Evolutionary conservation across 2,797 vertebrate species (phyloP), one percentile per base, ranked within the genome.

Genomic region (Rhodeus uyekii): DNA sequence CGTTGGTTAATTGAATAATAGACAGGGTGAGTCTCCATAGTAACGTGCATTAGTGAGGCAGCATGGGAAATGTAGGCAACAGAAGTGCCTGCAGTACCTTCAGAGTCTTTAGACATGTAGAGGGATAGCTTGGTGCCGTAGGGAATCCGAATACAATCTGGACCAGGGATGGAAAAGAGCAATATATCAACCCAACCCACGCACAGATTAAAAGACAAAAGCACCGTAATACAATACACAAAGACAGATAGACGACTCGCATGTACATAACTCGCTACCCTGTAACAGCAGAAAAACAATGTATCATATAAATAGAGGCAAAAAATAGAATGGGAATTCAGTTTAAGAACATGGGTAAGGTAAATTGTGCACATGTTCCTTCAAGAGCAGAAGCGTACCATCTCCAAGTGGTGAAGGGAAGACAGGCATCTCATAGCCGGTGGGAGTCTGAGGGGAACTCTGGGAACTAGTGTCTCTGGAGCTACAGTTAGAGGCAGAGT

Each of bases 401-500:
- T 99, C 97, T 42, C 95, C 91, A 63, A 96, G 95, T 1, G 96
- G 94, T 53, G 94, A 95, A 77, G 96, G 95, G 89, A 97, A 96
- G 83, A 95, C 92, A 2, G 95, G 93, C 90, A 96, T 93, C 87
- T 99, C 97, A 1, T 95, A 95, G 88, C 95, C 93, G 0, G 96
- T 95, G 0, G 96, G 96, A 4, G 97, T 98, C 93, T 97, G 96
- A 12, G 98, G 97, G 86, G 97, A 98, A 89, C 92, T 96, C 87
- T 95, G 96, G 79, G 95, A 96, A 82, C 94, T 97, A 88, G 95
- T 94, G 87, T 97, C 96, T 91, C 95, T 96, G 14, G 96, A 98
- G 85, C 95, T 98, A 92, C 94, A 94, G 90, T 94, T 95, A 73
- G 96, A 98, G 5, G 96, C 95, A 67, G 94, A 96, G 16, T 91